phyloP scores from a whole-genome alignment of 1,140 invertebrate species.

The Caenorhabditis remanei region DNA sequence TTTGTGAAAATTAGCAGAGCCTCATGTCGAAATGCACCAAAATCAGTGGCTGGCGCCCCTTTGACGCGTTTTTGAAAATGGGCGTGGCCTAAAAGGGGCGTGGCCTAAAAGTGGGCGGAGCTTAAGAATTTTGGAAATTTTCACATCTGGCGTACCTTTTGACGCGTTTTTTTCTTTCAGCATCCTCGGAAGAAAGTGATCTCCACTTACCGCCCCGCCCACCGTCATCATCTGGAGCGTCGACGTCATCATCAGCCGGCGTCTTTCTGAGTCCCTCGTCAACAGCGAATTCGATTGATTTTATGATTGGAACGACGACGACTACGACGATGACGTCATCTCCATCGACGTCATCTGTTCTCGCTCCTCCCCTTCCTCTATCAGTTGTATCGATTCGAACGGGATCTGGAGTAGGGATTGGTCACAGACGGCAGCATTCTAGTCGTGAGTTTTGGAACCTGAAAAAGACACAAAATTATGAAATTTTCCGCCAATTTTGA shows the following conservation, averaged over 20 bases:
- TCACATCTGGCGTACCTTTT: no score
- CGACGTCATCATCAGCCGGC: conserved; percentile 9
- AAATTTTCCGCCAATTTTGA: no score
- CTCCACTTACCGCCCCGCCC: background rate
- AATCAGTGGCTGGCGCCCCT: no score
- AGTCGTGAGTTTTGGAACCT: conserved; percentile 6
- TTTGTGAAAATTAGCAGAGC: no score
- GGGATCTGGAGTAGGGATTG: background rate
- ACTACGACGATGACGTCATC: background rate
- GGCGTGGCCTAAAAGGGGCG: no score
- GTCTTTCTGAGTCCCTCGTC: conserved; percentile 19
- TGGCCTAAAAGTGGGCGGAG: no score
- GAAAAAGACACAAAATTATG: background rate
- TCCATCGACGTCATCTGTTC: background rate
- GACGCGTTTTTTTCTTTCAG: background rate
- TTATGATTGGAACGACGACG: background rate
- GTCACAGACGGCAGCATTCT: conserved; percentile 11
- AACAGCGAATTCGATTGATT: conserved; percentile 8
- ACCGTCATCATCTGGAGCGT: background rate
- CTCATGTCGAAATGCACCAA: no score
- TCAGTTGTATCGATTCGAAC: background rate
- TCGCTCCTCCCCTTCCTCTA: no score
- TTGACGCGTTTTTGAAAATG: no score
- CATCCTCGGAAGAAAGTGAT: conserved; percentile 1
- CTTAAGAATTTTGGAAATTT: no score